Evolutionary conservation across 2,113 vertebrate genomes (phyloP), one percentile per base, ranked within the genome.

Genomic region (Lophius piscatorius): DNA sequence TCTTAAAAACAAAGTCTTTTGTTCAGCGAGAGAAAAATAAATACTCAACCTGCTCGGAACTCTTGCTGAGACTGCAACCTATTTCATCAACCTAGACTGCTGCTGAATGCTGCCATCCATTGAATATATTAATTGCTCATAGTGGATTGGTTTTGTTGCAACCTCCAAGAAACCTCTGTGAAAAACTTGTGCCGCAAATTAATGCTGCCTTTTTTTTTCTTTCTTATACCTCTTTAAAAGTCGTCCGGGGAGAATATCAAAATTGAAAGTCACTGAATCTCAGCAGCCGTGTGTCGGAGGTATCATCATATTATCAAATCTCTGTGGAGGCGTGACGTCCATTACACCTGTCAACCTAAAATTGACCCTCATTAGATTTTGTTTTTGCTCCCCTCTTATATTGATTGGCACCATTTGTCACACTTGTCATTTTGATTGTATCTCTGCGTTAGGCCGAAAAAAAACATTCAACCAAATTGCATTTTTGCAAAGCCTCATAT

Each of bases 351-450:
- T 28, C 80, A 78, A 26, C 58, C 45, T 18, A 28, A 76, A 85
- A 72, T 76, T 52, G 42, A 72, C 78, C 76, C 76, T 82, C 82
- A 74, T 85, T 80, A 82, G 55, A 78, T 76, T 71, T 81, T 65
- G 63, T 71, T 83, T n/a, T 80, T 80, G 52, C 65, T 62, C 68
- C 63, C 33, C 52, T 67, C 70, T 84, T 71, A 74, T 76, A 21
- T 42, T 70, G 78, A 83, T 74, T 74, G 49, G 68, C 49, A 44
- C 74, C 63, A 70, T 84, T 86, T 79, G 83, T 88, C 77, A 82
- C 74, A 68, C 65, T 45, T 88, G 86, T 88, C 83, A 63, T 70
- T 50, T 50, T 75, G 79, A 88, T 86, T 76, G 57, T 74, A 73
- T 82, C 79, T 70, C 57, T 49, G 60, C 58, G 57, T 74, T 62